Evolutionary conservation across 2,888 invertebrate genomes (phyloP).

Genomic region (Perithous albicinctus): DNA sequence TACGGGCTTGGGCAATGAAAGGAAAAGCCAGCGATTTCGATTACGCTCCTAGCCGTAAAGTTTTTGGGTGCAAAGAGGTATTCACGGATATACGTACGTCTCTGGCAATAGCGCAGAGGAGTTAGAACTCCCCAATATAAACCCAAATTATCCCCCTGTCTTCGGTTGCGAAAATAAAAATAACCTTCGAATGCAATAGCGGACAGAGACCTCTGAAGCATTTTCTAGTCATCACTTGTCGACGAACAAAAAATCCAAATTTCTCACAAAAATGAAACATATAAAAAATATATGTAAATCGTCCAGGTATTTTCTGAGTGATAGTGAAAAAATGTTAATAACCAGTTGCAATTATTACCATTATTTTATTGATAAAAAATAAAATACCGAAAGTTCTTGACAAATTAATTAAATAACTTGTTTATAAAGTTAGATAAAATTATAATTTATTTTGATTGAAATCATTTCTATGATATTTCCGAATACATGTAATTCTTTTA

Average conservation of each 20-base stretch:
- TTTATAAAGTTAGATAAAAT: no score
- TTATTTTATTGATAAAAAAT: no score
- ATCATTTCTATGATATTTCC: no score
- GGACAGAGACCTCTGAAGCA: not conserved
- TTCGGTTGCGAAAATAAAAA: not conserved
- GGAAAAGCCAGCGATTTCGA: constrained; percentile 73
- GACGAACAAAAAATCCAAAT: not conserved
- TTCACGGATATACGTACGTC: not conserved
- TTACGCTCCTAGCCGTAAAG: constrained; percentile 70
- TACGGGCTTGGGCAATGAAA: constrained; percentile 78
- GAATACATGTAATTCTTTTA: no score
- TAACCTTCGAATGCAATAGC: not conserved
- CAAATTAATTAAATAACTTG: no score
- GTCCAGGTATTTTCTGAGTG: not conserved
- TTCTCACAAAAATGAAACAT: not conserved
- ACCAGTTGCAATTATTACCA: no score
- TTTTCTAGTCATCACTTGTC: not conserved
- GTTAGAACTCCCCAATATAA: constrained; percentile 19
- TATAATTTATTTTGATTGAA: no score
- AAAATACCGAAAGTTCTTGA: no score
- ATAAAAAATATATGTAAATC: not conserved
- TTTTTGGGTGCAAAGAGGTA: constrained; percentile 54
- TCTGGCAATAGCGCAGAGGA: not conserved
- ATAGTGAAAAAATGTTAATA: no score
- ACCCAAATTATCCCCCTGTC: not conserved